Base-by-base conservation (phyloP, 2,113 vertebrate species). In the Platycercus adscitus region DNA sequence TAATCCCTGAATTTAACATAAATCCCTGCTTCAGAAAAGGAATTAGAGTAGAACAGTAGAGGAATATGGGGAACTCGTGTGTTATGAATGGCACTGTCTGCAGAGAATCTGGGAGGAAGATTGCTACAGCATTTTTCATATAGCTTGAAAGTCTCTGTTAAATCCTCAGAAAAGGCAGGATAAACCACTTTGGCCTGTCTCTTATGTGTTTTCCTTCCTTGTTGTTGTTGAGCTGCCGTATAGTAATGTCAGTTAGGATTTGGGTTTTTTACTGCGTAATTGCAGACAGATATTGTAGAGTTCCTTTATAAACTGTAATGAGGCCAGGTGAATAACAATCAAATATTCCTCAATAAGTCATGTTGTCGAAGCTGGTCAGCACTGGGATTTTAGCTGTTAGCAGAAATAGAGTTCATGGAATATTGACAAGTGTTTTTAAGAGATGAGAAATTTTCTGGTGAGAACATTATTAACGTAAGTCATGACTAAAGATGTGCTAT, bases 251-350 rank as follows among this genome's bases (percentile, higher is more conserved):
- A 47, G 82, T 88, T 87, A 33, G 35, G 9, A 46, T 87, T 79
- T 11, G n/a, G 1, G n/a, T 87, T 95, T 84, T 95, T 89, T n/a
- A 49, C 68, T 71, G 10, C 55, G 9, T 66, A 92, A 91, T 90
- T 88, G 77, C 76, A 78, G 72, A 56, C 63, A 92, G 81, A 68
- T 89, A 39, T 39, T n/a, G 20, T 76, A 72, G 63, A 86, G 26
- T 90, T 79, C n/a, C 75, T 91, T 86, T 61, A 78, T 82, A 89
- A 91, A 44, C 65, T 86, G 92, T 77, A 93, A 72, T 69, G 92
- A 56, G 73, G 86, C 26, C 55, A 91, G 75, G 86, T 95, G 89
- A 97, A 93, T 96, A 92, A 96, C 96, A 97, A 91, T 89, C 37
- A 95, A 95, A 72, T 96, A 86, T 72, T 91, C 53, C 52, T 86